Evolutionary conservation across 2,113 vertebrate genomes (phyloP).

Genomic region (Xenopus tropicalis): DNA sequence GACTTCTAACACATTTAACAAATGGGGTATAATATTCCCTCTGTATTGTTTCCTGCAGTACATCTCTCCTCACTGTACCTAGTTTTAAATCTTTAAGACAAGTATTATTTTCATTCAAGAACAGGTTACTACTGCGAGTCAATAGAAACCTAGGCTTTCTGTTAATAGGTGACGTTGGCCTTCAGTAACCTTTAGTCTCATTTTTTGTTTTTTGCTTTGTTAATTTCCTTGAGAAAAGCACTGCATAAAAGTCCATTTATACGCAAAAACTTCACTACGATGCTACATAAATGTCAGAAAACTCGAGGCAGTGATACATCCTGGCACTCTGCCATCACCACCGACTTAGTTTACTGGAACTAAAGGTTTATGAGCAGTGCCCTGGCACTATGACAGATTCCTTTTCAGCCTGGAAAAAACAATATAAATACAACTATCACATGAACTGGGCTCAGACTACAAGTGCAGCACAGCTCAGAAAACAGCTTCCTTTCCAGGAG

Average conservation of each 20-base stretch:
- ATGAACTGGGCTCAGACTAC: conserved; percentile 3
- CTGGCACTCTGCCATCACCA: conserved; percentile 32
- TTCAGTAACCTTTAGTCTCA: no score
- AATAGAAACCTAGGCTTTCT: no score
- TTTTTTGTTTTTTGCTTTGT: no score
- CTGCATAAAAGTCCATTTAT: conserved; percentile 1
- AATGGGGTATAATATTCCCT: no score
- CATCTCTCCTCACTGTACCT: no score
- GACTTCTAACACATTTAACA: no score
- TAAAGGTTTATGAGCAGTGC: conserved; percentile 32
- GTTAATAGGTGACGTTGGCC: no score
- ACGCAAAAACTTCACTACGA: conserved; percentile 39
- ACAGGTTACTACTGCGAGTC: no score
- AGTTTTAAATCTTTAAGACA: no score
- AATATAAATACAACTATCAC: conserved; percentile 27
- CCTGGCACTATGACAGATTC: conserved; percentile 29
- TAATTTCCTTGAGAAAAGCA: no score
- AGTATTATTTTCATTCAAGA: no score
- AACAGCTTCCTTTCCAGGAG: not conserved
- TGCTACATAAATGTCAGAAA: conserved; percentile 48
- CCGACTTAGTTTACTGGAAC: conserved; percentile 35
- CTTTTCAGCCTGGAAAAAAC: conserved; percentile 20
- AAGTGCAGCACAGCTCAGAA: conserved; percentile 10
- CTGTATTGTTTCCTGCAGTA: no score
- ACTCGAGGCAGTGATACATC: conserved; percentile 37